phyloP scores from a whole-genome alignment of 2,888 invertebrate genomes.

The Cephus runcator region DNA sequence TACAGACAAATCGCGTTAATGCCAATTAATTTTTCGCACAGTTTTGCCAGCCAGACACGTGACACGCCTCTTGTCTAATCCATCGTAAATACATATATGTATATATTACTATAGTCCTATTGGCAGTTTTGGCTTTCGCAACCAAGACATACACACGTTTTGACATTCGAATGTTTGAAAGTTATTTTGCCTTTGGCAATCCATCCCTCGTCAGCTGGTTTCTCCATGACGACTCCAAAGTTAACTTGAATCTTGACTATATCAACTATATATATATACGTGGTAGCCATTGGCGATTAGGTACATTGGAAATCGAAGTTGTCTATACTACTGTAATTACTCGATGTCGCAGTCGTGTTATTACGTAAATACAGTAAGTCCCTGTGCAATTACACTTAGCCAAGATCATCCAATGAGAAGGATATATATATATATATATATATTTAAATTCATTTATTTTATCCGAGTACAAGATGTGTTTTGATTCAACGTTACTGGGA shows the following conservation, averaged over 20 bases:
- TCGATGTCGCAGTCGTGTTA: neutral
- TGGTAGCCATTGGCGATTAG: neutral
- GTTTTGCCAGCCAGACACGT: neutral
- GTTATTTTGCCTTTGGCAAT: conserved; percentile 13
- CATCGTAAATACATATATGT: neutral
- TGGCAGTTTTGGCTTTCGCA: conserved; percentile 17
- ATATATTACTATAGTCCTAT: neutral
- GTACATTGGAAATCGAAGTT: neutral
- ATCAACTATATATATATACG: neutral
- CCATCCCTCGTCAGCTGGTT: conserved; percentile 5
- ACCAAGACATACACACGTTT: conserved; percentile 11
- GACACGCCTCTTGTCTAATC: neutral
- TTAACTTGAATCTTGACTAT: neutral
- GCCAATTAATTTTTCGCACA: neutral
- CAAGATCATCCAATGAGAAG: neutral
- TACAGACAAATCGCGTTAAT: neutral
- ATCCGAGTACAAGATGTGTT: neutral
- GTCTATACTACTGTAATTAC: neutral
- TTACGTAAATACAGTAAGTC: neutral
- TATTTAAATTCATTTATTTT: neutral
- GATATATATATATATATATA: neutral
- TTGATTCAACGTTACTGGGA: neutral
- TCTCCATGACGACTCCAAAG: conserved; percentile 6
- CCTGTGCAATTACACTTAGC: neutral
- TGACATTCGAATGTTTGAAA: conserved; percentile 21